Evolutionary conservation across 2,113 vertebrate genomes (phyloP).

Genomic region (Syrrhaptes paradoxus): DNA sequence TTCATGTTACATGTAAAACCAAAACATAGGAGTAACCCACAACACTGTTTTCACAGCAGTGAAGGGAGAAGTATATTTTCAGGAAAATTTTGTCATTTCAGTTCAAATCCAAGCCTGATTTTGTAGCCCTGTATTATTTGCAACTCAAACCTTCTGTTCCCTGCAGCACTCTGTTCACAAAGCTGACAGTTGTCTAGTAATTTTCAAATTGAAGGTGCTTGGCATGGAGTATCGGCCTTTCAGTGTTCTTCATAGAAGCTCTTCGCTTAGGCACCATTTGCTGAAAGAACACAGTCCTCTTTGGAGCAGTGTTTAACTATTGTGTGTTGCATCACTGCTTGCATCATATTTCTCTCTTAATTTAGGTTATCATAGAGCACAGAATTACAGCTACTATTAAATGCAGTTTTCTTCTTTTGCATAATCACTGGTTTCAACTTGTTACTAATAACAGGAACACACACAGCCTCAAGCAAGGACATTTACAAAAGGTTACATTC

Average conservation of each 20-base stretch:
- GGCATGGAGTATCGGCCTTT: not conserved
- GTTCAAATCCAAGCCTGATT: not conserved
- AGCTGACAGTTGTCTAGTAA: not conserved
- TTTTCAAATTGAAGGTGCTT: not conserved
- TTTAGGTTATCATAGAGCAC: not conserved
- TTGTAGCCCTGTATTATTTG: not conserved
- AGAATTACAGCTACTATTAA: not conserved
- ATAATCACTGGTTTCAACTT: conserved; percentile 32
- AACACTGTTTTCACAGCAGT: not conserved
- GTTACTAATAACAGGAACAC: conserved; percentile 50
- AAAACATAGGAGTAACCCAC: not conserved
- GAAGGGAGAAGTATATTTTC: not conserved
- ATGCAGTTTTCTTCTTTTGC: not conserved
- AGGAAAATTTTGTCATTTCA: not conserved
- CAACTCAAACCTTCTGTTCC: not conserved
- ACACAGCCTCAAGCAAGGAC: not conserved
- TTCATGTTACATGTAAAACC: not conserved
- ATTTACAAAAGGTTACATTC: conserved; percentile 60
- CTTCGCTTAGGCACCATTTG: not conserved
- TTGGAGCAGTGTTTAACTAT: not conserved
- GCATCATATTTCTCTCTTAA: not conserved
- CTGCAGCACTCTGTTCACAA: not conserved
- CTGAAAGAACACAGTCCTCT: not conserved
- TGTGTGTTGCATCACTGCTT: not conserved
- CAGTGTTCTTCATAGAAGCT: not conserved